Conservation (phyloP, 2,113 vertebrate species). For the Danionella cerebrum region DNA sequence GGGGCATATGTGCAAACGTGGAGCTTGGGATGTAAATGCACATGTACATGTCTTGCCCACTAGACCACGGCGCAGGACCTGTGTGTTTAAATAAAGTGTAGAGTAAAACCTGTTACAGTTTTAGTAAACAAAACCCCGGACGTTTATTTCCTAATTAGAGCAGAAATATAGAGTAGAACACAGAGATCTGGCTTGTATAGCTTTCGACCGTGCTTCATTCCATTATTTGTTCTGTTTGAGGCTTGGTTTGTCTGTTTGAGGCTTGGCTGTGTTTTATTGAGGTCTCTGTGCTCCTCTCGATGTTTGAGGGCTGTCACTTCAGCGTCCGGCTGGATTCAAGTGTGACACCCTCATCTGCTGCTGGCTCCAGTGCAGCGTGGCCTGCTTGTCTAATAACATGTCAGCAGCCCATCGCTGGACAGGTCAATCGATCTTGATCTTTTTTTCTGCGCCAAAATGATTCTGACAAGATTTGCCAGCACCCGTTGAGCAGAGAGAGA, state of each 20-base stretch:
- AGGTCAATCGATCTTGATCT: constrained; percentile 60
- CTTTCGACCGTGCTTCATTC: too few species aligned
- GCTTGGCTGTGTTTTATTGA: background rate
- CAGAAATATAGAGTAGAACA: too few species aligned
- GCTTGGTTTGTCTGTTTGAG: background rate
- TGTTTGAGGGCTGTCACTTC: constrained; percentile 26
- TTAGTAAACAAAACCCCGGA: too few species aligned
- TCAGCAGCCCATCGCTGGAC: constrained; percentile 53
- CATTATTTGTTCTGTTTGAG: too few species aligned
- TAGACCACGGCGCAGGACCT: too few species aligned
- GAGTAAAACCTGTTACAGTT: too few species aligned
- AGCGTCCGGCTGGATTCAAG: constrained; percentile 21
- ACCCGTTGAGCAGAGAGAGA: constrained; percentile 36
- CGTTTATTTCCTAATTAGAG: too few species aligned
- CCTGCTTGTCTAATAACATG: constrained; percentile 61
- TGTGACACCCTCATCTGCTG: constrained; percentile 37
- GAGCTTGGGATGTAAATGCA: too few species aligned
- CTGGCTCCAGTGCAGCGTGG: constrained; percentile 13
- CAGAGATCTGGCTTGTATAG: too few species aligned
- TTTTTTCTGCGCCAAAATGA: constrained; percentile 46
- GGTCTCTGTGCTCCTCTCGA: background rate
- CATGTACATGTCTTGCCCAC: too few species aligned
- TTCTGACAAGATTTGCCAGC: constrained; percentile 40
- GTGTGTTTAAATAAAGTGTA: too few species aligned
- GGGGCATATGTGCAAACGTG: too few species aligned